Percentiles rank a stretch among this genome's conserved stretches.
phyloP scores from a whole-genome alignment of 2,113 vertebrate species.

The Chamaea fasciata region DNA sequence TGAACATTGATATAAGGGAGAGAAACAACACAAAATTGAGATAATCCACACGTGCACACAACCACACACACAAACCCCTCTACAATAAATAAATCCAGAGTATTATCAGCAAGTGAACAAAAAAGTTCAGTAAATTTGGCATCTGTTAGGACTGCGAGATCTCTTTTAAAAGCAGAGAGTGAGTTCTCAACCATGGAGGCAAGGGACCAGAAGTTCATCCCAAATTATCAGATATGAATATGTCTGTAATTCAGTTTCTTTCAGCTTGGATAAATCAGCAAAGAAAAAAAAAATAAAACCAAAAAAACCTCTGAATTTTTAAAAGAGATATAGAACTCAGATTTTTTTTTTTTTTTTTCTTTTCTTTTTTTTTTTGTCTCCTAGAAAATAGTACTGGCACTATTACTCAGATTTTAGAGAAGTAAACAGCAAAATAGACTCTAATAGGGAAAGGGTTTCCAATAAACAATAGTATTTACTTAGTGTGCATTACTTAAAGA shows the following conservation, averaged over 20 bases:
- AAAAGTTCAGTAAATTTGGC: neutral
- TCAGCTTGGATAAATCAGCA: neutral
- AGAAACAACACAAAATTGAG: neutral
- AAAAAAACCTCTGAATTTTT: neutral
- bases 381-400: neutral
- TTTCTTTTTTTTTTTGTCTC: neutral
- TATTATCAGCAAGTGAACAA: neutral
- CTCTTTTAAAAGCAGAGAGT: neutral
- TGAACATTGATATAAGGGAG: neutral
- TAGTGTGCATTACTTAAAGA: neutral
- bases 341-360: neutral
- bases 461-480: conserved; percentile 58
- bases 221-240: neutral
- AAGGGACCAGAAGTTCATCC: neutral
- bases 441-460: neutral
- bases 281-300: neutral
- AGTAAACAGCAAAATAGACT: neutral
- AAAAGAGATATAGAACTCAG: neutral
- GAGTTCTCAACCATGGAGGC: neutral
- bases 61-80: neutral
- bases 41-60: neutral
- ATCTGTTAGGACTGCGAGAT: neutral
- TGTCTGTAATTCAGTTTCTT: neutral
- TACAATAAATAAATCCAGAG: neutral
- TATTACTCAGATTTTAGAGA: neutral